Evolutionary conservation across 2,888 invertebrate genomes (phyloP), one percentile per base, ranked within the genome.

Genomic region (Lottia scabra): DNA sequence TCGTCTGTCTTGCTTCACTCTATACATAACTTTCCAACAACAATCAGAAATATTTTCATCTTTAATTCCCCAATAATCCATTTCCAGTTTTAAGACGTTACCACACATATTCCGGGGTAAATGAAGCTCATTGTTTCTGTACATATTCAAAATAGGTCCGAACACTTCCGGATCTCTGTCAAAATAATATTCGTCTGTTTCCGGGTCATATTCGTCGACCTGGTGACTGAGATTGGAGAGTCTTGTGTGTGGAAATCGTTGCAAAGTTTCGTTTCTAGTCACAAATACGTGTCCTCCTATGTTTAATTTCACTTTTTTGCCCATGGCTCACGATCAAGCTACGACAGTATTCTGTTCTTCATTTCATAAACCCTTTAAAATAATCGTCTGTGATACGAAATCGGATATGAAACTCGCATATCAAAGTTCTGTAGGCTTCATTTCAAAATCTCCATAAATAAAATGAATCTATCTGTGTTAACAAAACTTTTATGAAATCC

Each of bases 1-100:
- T n/a, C 73, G 73, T 2, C 75, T 23, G 63, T 80, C 79, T 38
- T 77, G 75, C 23, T 76, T 73, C 66, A 74, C 71, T n/a, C 73
- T 70, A 43, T 76, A 78, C 27, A 80, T 65, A 10, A 68, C 69
- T 10, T 76, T 68, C 72, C 82, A 78, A 72, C 85, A 85, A 67
- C 85, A 85, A 26, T 84, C 81, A 4, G 81, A 73, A 13, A 85
- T 80, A 67, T 76, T 75, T 2, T 71, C 68, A 23, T 79, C 78
- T n/a, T 77, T 68, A 16, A 85, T 80, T 65, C 79, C 77, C 85
- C 85, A 85, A 70, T 74, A 84, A 65, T 79, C 77, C 46, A 85
- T 72, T 67, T 85, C 85, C 30, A 79, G 79, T 65, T 78, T 72
- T 15, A 84, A 76, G n/a, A 80, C 73, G 1, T 79, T 78, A 8